Percentiles rank a stretch among this genome's conserved stretches.
phyloP scores from a whole-genome alignment of 2,797 vertebrate genomes.

The Sternotherus odoratus region DNA sequence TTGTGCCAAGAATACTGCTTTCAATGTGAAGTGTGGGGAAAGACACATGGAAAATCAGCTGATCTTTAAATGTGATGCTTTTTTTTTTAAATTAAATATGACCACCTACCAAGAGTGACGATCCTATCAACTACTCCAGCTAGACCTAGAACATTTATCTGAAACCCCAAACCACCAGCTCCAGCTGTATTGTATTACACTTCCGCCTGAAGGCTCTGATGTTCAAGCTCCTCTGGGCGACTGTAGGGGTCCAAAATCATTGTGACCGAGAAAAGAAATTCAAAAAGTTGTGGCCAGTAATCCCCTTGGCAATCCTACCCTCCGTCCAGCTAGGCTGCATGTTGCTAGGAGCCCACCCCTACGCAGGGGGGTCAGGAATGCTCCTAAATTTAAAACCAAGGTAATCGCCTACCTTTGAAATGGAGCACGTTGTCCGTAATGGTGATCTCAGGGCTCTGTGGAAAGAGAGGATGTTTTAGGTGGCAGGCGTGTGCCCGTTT shows the following conservation, averaged over 20 bases:
- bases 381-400: neutral
- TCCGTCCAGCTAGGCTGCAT: fast-evolving
- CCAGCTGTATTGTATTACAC: neutral
- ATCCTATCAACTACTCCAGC: neutral
- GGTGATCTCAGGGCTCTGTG: slow-evolving; percentile 87
- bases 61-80: neutral
- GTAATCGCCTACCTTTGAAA: slow-evolving; percentile 86
- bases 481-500: neutral
- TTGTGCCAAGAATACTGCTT: neutral
- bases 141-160: neutral
- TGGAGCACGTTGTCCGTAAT: slow-evolving; percentile 88
- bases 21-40: fast-evolving
- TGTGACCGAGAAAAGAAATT: no score
- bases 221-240: neutral
- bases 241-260: neutral
- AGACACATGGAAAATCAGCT: neutral
- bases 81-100: neutral
- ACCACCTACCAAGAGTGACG: neutral
- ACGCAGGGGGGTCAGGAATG: neutral
- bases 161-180: neutral
- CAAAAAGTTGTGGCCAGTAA: neutral
- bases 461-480: slow-evolving; percentile 34
- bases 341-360: fast-evolving
- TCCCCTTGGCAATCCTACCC: neutral
- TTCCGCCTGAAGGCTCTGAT: neutral